phyloP scores from a whole-genome alignment of 30 jellyfish, hydroid and myxozoan genomes.

The Turritopsis rubra region DNA sequence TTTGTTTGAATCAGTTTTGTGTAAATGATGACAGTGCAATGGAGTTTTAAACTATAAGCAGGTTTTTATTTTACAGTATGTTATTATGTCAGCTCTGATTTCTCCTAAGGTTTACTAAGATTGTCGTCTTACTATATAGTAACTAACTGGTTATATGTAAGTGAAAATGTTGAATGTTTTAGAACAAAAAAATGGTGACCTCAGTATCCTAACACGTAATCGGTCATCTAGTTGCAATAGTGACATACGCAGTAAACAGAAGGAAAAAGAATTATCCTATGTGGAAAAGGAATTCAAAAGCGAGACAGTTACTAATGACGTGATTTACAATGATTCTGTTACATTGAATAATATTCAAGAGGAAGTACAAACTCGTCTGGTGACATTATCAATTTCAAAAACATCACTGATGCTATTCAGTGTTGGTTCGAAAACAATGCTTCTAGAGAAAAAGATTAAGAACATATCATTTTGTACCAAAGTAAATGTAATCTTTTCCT shows the following conservation, averaged over 20 bases:
- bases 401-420: conserved; percentile 76
- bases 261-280: not conserved
- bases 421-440: conserved; percentile 67
- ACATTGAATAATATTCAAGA: conserved; percentile 33
- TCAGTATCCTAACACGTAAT: conserved; percentile 18
- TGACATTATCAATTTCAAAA: conserved; percentile 70
- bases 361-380: conserved; percentile 66
- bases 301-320: conserved; percentile 14
- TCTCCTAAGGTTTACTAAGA: no score
- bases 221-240: conserved; percentile 74
- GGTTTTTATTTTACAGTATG: no score
- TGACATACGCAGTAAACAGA: conserved; percentile 23
- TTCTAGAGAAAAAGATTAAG: conserved; percentile 70
- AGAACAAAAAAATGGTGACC: not conserved
- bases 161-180: not conserved
- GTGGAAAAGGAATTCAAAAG: not conserved
- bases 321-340: conserved; percentile 19
- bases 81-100: no score
- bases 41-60: no score
- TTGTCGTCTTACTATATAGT: no score
- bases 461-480: conserved; percentile 89
- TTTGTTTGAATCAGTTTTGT: no score
- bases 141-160: no score
- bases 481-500: conserved; percentile 31
- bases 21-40: no score